These are phyloP conservation scores for Drosophila differens DNA, from an alignment of 2,888 invertebrate genomes.

Conservation along the genomic window DNA sequence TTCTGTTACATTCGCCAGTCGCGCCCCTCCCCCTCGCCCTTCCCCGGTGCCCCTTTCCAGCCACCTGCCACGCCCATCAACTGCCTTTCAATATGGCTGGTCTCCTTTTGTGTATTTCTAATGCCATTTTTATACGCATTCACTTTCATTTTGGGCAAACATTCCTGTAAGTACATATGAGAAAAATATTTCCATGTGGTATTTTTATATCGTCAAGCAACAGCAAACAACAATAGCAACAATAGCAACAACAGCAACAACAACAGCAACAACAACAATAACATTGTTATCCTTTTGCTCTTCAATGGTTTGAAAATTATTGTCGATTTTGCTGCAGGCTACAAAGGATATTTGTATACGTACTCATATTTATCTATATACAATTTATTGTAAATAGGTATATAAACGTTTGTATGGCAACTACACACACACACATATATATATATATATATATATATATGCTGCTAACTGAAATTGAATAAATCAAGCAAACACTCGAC, in stretches of 20 bases:
- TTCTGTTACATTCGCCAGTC: slow-evolving; percentile 55
- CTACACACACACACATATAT: neutral
- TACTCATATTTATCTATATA: slow-evolving; percentile 6
- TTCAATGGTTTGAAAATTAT: slow-evolving; percentile 59
- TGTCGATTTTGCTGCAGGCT: slow-evolving; percentile 45
- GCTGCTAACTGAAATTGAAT: slow-evolving; percentile 19
- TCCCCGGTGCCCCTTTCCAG: neutral
- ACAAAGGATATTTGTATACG: slow-evolving; percentile 40
- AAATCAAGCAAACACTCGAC: slow-evolving; percentile 19
- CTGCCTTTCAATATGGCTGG: slow-evolving; percentile 45
- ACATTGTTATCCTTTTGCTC: slow-evolving; percentile 52
- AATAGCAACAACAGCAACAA: neutral
- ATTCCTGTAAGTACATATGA: slow-evolving; percentile 67
- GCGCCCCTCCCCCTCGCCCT: neutral
- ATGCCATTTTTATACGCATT: slow-evolving; percentile 80
- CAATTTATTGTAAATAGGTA: slow-evolving; percentile 1
- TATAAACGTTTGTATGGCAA: neutral
- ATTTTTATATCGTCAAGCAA: slow-evolving; percentile 61
- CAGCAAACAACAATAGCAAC: slow-evolving; percentile 31
- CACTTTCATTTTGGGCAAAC: slow-evolving; percentile 53
- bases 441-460: neutral
- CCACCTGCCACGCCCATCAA: slow-evolving; percentile 29
- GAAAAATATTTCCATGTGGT: slow-evolving; percentile 64
- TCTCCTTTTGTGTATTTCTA: slow-evolving; percentile 73
- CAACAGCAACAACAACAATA: slow-evolving; percentile 17